Percentiles rank a stretch among this genome's conserved stretches.
These are phyloP conservation scores for Arge pagana DNA, from an alignment of 2,888 invertebrate genomes.

Conservation along the genomic window DNA sequence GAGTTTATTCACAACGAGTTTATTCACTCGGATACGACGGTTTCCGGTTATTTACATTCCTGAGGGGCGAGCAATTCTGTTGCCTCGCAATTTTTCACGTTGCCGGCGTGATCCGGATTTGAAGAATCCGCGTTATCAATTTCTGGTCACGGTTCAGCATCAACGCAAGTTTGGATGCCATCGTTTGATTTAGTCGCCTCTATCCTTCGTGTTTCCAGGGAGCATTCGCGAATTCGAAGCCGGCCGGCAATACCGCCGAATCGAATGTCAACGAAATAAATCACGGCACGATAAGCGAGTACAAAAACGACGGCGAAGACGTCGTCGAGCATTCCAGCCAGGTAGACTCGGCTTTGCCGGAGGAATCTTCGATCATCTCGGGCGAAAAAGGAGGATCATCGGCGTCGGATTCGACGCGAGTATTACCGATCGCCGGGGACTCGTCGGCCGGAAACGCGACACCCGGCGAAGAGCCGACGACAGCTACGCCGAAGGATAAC, in stretches of 20 bases:
- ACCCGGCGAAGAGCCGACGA: not conserved
- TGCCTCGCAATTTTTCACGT: too few species aligned
- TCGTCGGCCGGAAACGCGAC: conserved; percentile 6
- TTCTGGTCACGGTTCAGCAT: too few species aligned
- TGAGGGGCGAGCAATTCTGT: too few species aligned
- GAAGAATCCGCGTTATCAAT: not conserved
- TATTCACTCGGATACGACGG: too few species aligned
- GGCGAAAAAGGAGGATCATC: not conserved
- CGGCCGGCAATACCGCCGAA: conserved; percentile 28
- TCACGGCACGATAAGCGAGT: conserved; percentile 14
- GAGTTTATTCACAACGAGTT: too few species aligned
- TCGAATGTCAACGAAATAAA: conserved; percentile 35
- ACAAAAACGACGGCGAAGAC: not conserved
- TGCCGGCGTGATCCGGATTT: not conserved
- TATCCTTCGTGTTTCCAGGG: not conserved
- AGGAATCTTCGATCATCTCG: not conserved
- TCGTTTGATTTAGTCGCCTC: too few species aligned
- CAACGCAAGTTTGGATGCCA: too few species aligned
- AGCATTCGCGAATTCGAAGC: conserved; percentile 28
- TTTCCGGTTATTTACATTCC: too few species aligned
- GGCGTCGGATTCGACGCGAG: not conserved
- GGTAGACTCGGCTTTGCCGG: not conserved
- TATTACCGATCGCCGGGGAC: conserved; percentile 1
- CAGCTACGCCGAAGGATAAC: not conserved
- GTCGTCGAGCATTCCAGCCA: not conserved